These are phyloP conservation scores for Mesitornis unicolor DNA, from an alignment of 2,113 vertebrate species.

Conservation along the genomic window DNA sequence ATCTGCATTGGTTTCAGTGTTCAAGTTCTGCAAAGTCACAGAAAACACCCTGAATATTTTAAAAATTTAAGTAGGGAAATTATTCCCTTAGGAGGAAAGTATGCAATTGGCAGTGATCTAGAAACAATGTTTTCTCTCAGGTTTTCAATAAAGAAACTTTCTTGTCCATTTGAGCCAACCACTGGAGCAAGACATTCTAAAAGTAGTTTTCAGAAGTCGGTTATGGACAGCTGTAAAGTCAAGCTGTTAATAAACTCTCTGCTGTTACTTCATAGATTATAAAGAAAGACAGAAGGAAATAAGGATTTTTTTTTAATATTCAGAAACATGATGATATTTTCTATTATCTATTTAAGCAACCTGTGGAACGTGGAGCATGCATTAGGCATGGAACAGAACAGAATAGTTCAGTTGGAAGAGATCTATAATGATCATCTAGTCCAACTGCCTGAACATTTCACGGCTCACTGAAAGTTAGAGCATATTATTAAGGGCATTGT, in stretches of 20 bases:
- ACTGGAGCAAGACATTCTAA: neutral
- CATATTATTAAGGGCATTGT: neutral
- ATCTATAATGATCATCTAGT: accelerated
- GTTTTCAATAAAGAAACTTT: neutral
- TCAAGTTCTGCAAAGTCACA: neutral
- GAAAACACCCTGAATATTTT: conserved; percentile 20
- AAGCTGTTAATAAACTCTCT: neutral
- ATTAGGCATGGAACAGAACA: neutral
- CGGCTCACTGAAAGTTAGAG: neutral
- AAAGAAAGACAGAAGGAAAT: neutral
- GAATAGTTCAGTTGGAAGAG: neutral
- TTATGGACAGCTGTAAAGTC: neutral
- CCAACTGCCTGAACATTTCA: neutral
- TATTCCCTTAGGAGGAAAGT: neutral
- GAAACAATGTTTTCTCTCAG: neutral
- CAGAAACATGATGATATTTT: neutral
- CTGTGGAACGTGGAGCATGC: too few relatives aligned
- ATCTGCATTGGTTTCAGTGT: neutral
- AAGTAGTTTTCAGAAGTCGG: neutral
- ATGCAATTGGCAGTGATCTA: neutral
- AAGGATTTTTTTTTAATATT: neutral
- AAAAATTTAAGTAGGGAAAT: neutral
- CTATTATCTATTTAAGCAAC: neutral
- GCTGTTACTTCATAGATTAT: neutral
- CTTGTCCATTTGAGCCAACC: neutral